Percentiles rank a stretch among this genome's conserved stretches.
These are phyloP conservation scores for Tringa solitaria DNA, from an alignment of 2,113 vertebrate genomes.

Conservation along the genomic window DNA sequence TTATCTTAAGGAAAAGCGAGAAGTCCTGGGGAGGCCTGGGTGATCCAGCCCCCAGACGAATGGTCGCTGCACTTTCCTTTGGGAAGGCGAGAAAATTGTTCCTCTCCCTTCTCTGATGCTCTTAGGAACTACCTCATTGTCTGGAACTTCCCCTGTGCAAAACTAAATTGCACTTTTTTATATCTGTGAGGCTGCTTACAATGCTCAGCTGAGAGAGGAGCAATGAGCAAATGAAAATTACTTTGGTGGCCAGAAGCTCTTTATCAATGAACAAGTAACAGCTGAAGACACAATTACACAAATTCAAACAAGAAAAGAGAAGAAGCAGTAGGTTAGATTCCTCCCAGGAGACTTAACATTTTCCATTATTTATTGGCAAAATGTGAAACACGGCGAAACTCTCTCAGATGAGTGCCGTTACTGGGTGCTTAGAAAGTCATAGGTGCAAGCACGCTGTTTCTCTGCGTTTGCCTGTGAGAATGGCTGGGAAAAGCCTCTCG, in stretches of 20 bases:
- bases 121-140: not conserved
- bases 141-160: not conserved
- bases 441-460: rapidly evolving
- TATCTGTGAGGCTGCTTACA: not conserved
- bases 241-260: not conserved
- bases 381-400: not conserved
- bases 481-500: not conserved
- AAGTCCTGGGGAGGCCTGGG: not conserved
- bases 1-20: not conserved
- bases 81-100: not conserved
- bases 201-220: not conserved
- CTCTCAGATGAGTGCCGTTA: not conserved
- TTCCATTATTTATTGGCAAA: not conserved
- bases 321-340: not conserved
- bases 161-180: not conserved
- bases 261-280: not conserved
- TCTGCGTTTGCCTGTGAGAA: not conserved
- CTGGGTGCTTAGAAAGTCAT: not conserved
- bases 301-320: not conserved
- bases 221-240: not conserved
- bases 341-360: not conserved
- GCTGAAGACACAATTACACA: not conserved
- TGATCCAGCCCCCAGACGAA: not conserved
- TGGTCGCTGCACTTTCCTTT: not conserved
- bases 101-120: not conserved